Evolutionary conservation across 2,888 invertebrate species (phyloP).

Genomic region (Cantharis rustica): DNA sequence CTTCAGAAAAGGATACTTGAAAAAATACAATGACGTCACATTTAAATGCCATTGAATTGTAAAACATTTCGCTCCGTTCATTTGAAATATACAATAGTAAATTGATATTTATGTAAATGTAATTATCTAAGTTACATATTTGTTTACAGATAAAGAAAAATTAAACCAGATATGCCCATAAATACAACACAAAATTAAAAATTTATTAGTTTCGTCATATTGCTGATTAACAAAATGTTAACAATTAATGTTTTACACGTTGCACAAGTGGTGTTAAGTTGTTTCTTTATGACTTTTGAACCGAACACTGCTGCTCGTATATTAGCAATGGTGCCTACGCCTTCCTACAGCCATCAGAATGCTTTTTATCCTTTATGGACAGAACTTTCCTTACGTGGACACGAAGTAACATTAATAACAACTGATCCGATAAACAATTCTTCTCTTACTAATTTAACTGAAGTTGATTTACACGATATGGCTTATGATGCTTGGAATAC

Average conservation of each 20-base stretch:
- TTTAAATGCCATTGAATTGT: too few species aligned
- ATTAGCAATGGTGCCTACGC: conserved; percentile 53
- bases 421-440: conserved; percentile 52
- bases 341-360: conserved; percentile 59
- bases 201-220: too few species aligned
- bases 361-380: conserved; percentile 55
- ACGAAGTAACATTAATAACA: conserved; percentile 57
- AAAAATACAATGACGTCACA: too few species aligned
- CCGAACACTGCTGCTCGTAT: conserved; percentile 47
- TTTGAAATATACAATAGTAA: too few species aligned
- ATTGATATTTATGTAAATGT: too few species aligned
- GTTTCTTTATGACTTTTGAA: not conserved
- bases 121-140: too few species aligned
- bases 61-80: too few species aligned
- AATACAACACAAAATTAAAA: too few species aligned
- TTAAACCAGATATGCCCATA: too few species aligned
- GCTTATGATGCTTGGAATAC: not conserved
- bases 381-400: conserved; percentile 56
- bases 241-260: not conserved
- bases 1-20: too few species aligned
- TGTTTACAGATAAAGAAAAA: too few species aligned
- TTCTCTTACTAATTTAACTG: conserved; percentile 49
- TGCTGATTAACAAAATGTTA: too few species aligned
- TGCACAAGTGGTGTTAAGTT: not conserved
- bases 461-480: conserved; percentile 48